Evolutionary conservation across 2,888 invertebrate genomes (phyloP).

Genomic region (Tuta absoluta): DNA sequence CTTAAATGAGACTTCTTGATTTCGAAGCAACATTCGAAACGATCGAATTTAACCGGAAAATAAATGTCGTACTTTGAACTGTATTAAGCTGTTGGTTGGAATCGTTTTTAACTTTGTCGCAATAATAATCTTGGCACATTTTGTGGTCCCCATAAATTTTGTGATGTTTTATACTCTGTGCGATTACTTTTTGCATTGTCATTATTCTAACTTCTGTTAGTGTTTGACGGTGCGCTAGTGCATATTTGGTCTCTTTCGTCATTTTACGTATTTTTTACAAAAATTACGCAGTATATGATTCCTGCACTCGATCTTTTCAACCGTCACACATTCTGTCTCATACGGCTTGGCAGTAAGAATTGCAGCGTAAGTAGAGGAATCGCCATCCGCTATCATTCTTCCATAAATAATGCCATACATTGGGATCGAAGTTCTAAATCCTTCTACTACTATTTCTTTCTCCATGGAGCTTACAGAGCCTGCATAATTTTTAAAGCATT

Average conservation of each 20-base stretch:
- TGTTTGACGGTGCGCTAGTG: conserved; percentile 25
- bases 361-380: conserved; percentile 30
- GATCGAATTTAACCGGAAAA: neutral
- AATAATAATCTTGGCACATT: conserved; percentile 9
- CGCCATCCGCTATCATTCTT: conserved; percentile 33
- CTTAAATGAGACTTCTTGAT: conserved; percentile 29
- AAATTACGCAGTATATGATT: conserved; percentile 40
- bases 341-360: conserved; percentile 31
- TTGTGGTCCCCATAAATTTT: neutral
- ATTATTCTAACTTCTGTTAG: conserved; percentile 26
- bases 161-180: conserved; percentile 23
- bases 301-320: conserved; percentile 38
- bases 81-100: neutral
- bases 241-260: conserved; percentile 34
- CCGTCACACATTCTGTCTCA: conserved; percentile 28
- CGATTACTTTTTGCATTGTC: conserved; percentile 27
- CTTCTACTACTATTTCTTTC: conserved; percentile 35
- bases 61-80: neutral
- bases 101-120: neutral
- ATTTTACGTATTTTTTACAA: conserved; percentile 30
- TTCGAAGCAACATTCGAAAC: neutral
- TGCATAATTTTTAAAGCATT: conserved; percentile 35
- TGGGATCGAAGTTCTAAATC: conserved; percentile 33
- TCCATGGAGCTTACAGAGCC: conserved; percentile 35
- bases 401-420: conserved; percentile 32